Base-by-base conservation (phyloP, 2,113 vertebrate species). In the Buteo buteo region DNA sequence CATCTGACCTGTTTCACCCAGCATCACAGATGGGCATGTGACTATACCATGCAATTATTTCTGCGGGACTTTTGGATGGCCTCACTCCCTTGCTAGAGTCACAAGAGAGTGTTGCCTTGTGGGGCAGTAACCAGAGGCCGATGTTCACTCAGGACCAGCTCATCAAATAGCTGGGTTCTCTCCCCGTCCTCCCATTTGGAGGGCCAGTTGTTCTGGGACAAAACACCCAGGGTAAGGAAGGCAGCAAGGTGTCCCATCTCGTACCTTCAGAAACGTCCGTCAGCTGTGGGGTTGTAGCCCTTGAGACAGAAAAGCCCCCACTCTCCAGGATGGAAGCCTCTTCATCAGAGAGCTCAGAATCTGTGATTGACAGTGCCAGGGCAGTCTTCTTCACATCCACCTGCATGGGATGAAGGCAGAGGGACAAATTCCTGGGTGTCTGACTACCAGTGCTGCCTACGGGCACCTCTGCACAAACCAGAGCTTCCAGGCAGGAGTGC, bases 321-420 rank as follows among this genome's bases (percentile, higher is more conserved):
- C 99, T 99, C 97, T 99, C 99, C 97, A 99, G 96, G 91, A 99
- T 99, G 64, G 99, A 99, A 20, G 99, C 99, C 90, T 99, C 99
- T 77, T 99, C 99, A 38, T 99, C 99, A 2, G 99, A 99, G 72
- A 99, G 88, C 97, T 99, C 99, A 0, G 99, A 99, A 98, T 99
- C 99, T 7, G 99, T 99, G 97, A 99, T 99, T 90, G 99, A 99
- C 98, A 99, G 98, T 4, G 99, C 99, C 97, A 99, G 94, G 7
- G 99, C 99, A 13, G 99, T 99, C 65, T 99, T 99, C 96, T 98
- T 99, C 91, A 99, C 98, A 90, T 99, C 98, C 94, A 99, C 98
- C 98, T 99, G 96, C 24, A 98, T 16, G 18, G 94, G 57, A 87
- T 70, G 69, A 91, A 92, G 67, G 38, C 61, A 93, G 45, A 95